These are phyloP conservation scores for Chaetodon trifascialis DNA, from an alignment of 2,113 vertebrate species.

Conservation along the genomic window DNA sequence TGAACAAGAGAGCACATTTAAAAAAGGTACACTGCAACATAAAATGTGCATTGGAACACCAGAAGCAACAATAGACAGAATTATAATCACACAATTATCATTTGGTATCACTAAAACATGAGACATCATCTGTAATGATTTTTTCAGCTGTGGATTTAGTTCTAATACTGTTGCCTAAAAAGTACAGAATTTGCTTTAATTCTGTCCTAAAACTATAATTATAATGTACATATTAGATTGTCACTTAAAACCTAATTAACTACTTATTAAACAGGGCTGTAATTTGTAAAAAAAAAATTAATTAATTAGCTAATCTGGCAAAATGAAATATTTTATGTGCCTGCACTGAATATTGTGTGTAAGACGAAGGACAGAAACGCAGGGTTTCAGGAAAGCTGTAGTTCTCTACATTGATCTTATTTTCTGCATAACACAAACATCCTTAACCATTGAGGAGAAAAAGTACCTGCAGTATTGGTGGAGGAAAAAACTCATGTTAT, in stretches of 20 bases:
- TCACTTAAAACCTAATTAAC: neutral
- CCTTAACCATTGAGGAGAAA: slow-evolving; percentile 19
- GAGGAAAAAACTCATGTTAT: slow-evolving; percentile 43
- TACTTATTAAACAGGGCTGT: neutral
- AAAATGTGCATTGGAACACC: neutral
- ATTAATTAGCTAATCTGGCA: too few relatives aligned
- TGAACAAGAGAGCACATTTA: neutral
- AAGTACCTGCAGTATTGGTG: slow-evolving; percentile 1
- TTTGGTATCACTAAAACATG: neutral
- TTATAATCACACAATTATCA: slow-evolving; percentile 7
- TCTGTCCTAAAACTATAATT: slow-evolving; percentile 2
- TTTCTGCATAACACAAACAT: slow-evolving; percentile 38
- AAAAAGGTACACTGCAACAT: neutral
- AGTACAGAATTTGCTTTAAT: neutral
- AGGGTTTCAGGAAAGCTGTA: slow-evolving; percentile 12
- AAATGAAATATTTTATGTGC: neutral
- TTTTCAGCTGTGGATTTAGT: neutral
- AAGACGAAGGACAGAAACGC: neutral
- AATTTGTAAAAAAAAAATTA: neutral
- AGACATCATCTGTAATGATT: neutral
- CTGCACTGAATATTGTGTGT: neutral
- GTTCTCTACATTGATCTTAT: slow-evolving; percentile 48
- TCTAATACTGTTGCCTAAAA: neutral
- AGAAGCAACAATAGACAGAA: neutral
- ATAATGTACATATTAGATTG: neutral